A percentile compares a stretch with the other conserved stretches of the same genome.
phyloP scores from a whole-genome alignment of 1,140 invertebrate genomes.

The Akabosia matsudoensis region DNA sequence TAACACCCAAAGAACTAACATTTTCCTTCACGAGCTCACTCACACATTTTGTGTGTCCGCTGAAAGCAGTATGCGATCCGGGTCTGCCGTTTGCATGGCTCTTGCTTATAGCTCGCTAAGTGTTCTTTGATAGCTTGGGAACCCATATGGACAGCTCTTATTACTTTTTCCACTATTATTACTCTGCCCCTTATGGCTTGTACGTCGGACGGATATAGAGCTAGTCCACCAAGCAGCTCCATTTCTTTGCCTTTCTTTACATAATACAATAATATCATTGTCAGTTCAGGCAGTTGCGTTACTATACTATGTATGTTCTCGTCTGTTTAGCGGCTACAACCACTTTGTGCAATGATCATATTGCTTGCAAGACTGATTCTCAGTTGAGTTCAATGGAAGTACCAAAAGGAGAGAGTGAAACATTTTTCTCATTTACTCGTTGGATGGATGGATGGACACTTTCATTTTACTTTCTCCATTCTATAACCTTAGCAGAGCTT shows the following conservation, averaged over 20 bases:
- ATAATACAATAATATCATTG: constrained; percentile 5
- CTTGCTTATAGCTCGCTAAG: constrained; percentile 20
- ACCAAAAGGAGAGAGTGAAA: background rate
- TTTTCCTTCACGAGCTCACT: background rate
- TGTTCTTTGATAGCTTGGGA: constrained; percentile 23
- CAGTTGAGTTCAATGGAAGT: background rate
- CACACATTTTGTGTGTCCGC: background rate
- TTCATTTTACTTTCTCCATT: constrained; percentile 16
- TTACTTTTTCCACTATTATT: constrained; percentile 23
- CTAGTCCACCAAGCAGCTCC: background rate
- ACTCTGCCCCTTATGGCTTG: background rate
- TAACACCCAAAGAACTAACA: too few species aligned
- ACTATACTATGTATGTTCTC: background rate
- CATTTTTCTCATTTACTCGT: constrained; percentile 9
- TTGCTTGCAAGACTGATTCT: background rate
- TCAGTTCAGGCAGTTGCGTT: background rate
- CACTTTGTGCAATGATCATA: constrained; percentile 22
- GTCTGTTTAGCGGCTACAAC: background rate
- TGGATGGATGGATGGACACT: constrained; percentile 14
- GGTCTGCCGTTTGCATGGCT: background rate
- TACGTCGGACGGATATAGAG: background rate
- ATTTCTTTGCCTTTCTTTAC: background rate
- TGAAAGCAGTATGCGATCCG: constrained; percentile 11
- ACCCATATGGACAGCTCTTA: constrained; percentile 18
- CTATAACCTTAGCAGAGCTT: too few species aligned